Conservation (phyloP, 2,797 vertebrate genomes). For the Capromys pilorides region DNA sequence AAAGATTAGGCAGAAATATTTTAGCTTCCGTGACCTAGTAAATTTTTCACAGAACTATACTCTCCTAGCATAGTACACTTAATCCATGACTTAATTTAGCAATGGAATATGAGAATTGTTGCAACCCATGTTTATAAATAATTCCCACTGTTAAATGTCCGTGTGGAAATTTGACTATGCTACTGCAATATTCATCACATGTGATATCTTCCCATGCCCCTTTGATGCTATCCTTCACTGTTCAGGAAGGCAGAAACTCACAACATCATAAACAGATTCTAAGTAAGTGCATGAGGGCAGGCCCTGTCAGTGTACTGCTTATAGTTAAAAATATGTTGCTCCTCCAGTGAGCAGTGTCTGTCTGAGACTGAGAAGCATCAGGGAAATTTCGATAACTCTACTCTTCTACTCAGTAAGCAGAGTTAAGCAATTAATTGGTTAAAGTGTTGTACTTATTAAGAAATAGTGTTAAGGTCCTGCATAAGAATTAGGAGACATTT, state of each 20-base stretch:
- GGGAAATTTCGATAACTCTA: not conserved
- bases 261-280: not conserved
- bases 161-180: not conserved
- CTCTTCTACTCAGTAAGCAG: not conserved
- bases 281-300: not conserved
- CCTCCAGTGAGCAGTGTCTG: not conserved
- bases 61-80: not conserved
- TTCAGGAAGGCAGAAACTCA: not conserved
- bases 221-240: too few species aligned
- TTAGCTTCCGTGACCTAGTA: not conserved
- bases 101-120: not conserved
- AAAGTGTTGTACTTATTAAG: not conserved
- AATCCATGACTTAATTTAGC: not conserved
- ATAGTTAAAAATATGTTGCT: not conserved
- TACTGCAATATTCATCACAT: not conserved
- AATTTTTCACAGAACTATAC: not conserved
- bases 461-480: not conserved
- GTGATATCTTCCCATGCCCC: fast-evolving
- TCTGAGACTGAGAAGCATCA: not conserved
- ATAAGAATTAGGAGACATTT: not conserved
- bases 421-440: not conserved
- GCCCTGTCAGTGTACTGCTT: not conserved
- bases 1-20: not conserved
- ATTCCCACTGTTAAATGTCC: not conserved
- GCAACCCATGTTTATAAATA: not conserved